Evolutionary conservation across 2,113 vertebrate species (phyloP).

Genomic region (Indicator indicator): DNA sequence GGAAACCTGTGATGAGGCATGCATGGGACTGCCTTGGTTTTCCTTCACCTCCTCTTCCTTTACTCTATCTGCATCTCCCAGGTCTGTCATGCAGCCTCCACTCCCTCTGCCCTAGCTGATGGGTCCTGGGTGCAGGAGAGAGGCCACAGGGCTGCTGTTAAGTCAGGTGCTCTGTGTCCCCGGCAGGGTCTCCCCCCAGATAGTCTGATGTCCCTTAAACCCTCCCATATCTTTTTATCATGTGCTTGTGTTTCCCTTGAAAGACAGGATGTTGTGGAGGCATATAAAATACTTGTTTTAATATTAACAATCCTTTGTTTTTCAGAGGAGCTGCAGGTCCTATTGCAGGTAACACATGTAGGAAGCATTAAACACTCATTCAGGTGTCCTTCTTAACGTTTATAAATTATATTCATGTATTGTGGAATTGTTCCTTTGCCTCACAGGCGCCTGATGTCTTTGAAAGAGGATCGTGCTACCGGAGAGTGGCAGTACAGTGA

Average conservation of each 20-base stretch:
- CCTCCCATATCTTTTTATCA: neutral
- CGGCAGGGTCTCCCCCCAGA: neutral
- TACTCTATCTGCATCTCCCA: neutral
- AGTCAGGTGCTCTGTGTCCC: neutral
- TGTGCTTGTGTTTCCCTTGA: neutral
- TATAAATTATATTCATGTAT: neutral
- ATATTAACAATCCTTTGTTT: neutral
- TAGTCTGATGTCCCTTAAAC: neutral
- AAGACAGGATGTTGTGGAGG: neutral
- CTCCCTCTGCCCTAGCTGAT: fast-evolving
- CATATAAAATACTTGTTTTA: neutral
- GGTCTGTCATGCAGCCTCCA: neutral
- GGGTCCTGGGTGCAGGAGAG: neutral
- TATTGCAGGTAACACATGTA: neutral
- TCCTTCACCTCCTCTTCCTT: neutral
- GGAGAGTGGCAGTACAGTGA: slow-evolving; percentile 88
- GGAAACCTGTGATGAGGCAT: neutral
- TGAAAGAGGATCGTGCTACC: slow-evolving; percentile 80
- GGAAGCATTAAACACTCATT: neutral
- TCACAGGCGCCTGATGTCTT: slow-evolving; percentile 89
- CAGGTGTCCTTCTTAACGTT: neutral
- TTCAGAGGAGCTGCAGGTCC: neutral
- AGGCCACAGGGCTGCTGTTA: neutral
- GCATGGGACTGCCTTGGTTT: neutral
- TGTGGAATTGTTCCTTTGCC: neutral